These are phyloP conservation scores for Enoplosus armatus DNA, from an alignment of 2,797 vertebrate species.

Conservation along the genomic window DNA sequence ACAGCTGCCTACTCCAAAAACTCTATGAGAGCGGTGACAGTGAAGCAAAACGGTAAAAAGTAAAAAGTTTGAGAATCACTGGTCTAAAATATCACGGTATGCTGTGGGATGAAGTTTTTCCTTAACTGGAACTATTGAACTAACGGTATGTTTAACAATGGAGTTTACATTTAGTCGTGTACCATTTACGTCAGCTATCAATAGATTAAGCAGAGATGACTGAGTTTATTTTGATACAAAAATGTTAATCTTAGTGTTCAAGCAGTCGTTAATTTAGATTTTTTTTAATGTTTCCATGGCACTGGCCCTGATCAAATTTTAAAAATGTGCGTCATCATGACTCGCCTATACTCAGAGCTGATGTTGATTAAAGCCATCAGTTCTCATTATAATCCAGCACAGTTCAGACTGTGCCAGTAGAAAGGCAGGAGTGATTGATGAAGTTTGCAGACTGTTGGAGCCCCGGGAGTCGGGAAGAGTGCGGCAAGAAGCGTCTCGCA, in stretches of 20 bases:
- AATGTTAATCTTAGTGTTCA: background rate
- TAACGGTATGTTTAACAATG: background rate
- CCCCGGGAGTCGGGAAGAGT: background rate
- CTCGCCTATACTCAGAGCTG: background rate
- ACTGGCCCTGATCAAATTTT: conserved; percentile 2
- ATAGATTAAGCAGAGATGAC: background rate
- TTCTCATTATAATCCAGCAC: conserved; percentile 11
- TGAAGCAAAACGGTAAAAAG: background rate
- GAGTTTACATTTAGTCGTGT: background rate
- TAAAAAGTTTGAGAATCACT: background rate
- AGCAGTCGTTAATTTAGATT: background rate
- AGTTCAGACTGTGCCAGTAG: background rate
- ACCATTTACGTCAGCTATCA: background rate
- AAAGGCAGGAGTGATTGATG: conserved; percentile 16
- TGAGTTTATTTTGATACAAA: background rate
- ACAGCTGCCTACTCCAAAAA: background rate
- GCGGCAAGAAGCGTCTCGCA: conserved; percentile 21
- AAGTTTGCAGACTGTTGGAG: conserved; percentile 10
- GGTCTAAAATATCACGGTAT: background rate
- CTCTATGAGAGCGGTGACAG: background rate
- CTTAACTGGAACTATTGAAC: background rate
- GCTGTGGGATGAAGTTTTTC: background rate
- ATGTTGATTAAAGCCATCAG: conserved; percentile 30
- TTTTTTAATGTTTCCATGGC: conserved; percentile 12
- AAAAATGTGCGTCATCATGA: conserved; percentile 16